A percentile compares a stretch with the other conserved stretches of the same genome.
Evolutionary conservation across 2,888 invertebrate species (phyloP).

Genomic region (Zaprionus obscuricornis): DNA sequence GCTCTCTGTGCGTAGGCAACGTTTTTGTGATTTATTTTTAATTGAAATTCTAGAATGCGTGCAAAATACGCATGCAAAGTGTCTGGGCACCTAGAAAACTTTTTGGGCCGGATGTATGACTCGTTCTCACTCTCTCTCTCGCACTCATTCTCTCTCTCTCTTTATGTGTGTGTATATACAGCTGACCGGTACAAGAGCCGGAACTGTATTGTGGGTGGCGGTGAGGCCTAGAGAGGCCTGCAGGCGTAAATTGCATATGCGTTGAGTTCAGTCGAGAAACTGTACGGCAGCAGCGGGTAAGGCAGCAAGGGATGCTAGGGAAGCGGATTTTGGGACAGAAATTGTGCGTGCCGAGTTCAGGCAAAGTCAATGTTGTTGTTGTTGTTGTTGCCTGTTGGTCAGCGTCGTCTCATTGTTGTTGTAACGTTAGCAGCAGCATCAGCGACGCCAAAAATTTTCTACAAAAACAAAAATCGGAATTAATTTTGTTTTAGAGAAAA

Average conservation of each 20-base stretch:
- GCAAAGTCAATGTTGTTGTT: slow-evolving; percentile 64
- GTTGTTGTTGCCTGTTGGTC: slow-evolving; percentile 54
- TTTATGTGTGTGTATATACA: slow-evolving; percentile 27
- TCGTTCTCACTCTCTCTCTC: too few relatives aligned
- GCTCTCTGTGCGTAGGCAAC: slow-evolving; percentile 59
- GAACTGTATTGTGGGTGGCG: slow-evolving; percentile 31
- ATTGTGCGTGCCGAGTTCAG: slow-evolving; percentile 62
- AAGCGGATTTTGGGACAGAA: slow-evolving; percentile 44
- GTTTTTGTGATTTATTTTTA: slow-evolving; percentile 83
- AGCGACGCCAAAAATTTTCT: slow-evolving; percentile 74
- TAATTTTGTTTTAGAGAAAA: slow-evolving; percentile 83
- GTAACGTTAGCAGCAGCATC: slow-evolving; percentile 70
- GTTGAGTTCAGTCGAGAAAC: slow-evolving; percentile 25
- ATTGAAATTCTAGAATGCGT: slow-evolving; percentile 84
- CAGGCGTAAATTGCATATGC: slow-evolving; percentile 79
- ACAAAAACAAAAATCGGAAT: slow-evolving; percentile 81
- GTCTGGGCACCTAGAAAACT: slow-evolving; percentile 79
- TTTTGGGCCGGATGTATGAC: slow-evolving; percentile 54
- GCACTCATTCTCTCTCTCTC: background rate
- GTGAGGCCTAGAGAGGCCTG: slow-evolving; percentile 58
- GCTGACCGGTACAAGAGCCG: slow-evolving; percentile 12
- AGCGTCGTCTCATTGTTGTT: slow-evolving; percentile 48
- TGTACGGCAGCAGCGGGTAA: slow-evolving; percentile 12
- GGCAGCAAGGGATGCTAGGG: background rate
- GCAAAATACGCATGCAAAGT: slow-evolving; percentile 81